Base-by-base conservation (phyloP, 2,888 invertebrate genomes). In the Eretmocerus hayati region DNA sequence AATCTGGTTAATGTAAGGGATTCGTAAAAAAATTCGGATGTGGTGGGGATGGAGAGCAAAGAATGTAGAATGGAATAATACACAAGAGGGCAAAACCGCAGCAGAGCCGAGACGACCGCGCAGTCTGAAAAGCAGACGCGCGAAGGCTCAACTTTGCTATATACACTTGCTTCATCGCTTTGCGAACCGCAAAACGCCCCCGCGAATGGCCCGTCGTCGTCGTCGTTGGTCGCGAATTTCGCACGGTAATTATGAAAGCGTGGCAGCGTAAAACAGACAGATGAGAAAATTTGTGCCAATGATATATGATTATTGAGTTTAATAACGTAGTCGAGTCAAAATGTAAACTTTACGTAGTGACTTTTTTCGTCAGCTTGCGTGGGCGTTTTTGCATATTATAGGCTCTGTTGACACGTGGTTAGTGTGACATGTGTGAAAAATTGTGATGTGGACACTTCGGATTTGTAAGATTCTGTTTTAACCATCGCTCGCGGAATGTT, bases 1-100 rank as follows among this genome's bases (percentile, higher is more conserved):
- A 48, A 48, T 22, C 39, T 23, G n/a, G 42, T 39, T 43, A 47
- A 48, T 48, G n/a, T n/a, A 43, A 48, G 43, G 48, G 43, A 43
- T 48, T 35, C 38, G 22, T 44, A 21, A 42, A 31, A 37, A 22
- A 36, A 21, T 38, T 21, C 4, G 11, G 23, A 36, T 16, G 38
- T 21, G 18, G 23, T 32, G 8, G 22, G 31, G 26, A 26, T 9
- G 26, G 26, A 37, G 19, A 23, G 21, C 16, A 20, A 36, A 23
- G 22, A 33, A 22, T 8, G 11, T 5, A 20, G 13, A 30, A 37
- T 31, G 26, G 19, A 13, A 20, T 39, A 32, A 45, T 33, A 33
- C 21, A 18, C 8, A 16, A 26, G 39, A 5, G n/a, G 5, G 20
- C 16, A 20, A 42, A 42, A 32, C 16, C 35, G 16, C 16, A 20